Percentiles rank a stretch among this genome's conserved stretches.
phyloP scores from a whole-genome alignment of 1,140 invertebrate genomes.

The Drosophila pseudoobscura region DNA sequence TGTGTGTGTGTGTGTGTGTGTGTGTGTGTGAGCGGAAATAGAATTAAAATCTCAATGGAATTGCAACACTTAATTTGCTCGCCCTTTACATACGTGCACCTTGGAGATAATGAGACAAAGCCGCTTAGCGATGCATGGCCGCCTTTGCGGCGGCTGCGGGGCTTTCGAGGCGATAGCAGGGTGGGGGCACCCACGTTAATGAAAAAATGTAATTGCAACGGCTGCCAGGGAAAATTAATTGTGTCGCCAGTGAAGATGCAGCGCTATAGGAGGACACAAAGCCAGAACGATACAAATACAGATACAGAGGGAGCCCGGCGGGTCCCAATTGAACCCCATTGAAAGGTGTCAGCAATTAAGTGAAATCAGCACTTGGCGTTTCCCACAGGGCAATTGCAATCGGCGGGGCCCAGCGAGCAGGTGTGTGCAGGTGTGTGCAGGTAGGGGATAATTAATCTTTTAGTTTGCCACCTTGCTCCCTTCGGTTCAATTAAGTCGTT shows the following conservation, averaged over 20 bases:
- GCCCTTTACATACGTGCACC: conserved; percentile 32
- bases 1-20: conserved; percentile 15
- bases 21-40: neutral
- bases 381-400: conserved; percentile 19
- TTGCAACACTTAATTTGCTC: conserved; percentile 51
- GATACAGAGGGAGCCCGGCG: conserved; percentile 2
- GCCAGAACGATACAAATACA: too few species aligned
- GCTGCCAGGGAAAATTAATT: conserved; percentile 59
- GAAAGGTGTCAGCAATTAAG: conserved; percentile 68
- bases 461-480: conserved; percentile 18
- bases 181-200: conserved; percentile 41
- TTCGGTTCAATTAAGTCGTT: conserved; percentile 57
- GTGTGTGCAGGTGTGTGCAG: conserved; percentile 23
- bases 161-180: neutral
- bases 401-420: neutral
- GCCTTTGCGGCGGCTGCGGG: conserved; percentile 17
- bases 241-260: conserved; percentile 30
- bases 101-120: conserved; percentile 70
- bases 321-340: conserved; percentile 46
- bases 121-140: conserved; percentile 31
- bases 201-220: conserved; percentile 59
- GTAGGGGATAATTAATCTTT: conserved; percentile 67
- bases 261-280: neutral
- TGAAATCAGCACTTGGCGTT: conserved; percentile 65
- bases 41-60: conserved; percentile 44